Evolutionary conservation across 1,140 invertebrate genomes (phyloP).

Genomic region (Ceratoteleas bidentatus): DNA sequence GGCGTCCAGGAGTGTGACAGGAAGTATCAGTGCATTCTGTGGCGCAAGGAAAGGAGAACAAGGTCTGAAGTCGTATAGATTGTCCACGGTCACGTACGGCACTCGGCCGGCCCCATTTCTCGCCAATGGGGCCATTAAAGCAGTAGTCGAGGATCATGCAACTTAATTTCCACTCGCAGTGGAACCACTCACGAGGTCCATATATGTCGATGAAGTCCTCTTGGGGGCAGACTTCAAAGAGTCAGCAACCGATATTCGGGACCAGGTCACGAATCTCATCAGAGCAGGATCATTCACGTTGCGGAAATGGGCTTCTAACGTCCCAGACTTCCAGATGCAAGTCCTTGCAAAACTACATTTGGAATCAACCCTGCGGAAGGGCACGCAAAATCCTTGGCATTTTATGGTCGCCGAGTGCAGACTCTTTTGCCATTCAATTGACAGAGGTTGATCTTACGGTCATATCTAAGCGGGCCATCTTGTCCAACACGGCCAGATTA

Average conservation of each 20-base stretch:
- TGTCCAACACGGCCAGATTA: constrained; percentile 56
- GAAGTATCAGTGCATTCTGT: not conserved
- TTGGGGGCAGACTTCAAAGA: not conserved
- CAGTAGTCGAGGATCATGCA: not conserved
- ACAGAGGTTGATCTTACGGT: not conserved
- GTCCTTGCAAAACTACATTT: not conserved
- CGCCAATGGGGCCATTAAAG: not conserved
- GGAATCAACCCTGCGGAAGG: not conserved
- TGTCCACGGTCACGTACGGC: not conserved
- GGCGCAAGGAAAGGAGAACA: not conserved
- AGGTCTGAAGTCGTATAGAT: not conserved
- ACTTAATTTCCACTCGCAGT: not conserved
- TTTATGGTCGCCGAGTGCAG: not conserved
- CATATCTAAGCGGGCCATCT: constrained; percentile 43
- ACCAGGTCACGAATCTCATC: not conserved
- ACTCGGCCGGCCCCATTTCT: not conserved
- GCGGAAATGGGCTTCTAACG: not conserved
- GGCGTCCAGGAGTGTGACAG: not conserved
- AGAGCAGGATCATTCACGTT: not conserved
- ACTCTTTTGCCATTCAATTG: not conserved
- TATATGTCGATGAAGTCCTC: not conserved
- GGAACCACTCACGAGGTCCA: not conserved
- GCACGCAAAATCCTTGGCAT: not conserved
- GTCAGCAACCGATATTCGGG: not conserved
- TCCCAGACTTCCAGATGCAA: not conserved